Base-by-base conservation (phyloP, 2,797 vertebrate species). In the Dipus sagitta region DNA sequence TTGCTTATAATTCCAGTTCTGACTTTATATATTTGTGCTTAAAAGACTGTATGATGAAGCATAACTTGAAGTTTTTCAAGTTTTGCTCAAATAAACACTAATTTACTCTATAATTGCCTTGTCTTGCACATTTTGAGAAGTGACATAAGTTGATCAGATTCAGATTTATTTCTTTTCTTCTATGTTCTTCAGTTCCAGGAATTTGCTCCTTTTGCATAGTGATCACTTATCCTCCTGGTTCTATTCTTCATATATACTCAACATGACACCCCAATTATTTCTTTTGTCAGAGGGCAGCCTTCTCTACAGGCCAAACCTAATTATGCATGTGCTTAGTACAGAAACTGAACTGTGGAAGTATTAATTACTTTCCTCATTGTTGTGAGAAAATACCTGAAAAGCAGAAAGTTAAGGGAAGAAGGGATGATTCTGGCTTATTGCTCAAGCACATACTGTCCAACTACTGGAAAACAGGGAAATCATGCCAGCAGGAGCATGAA, bases 251-350 rank as follows among this genome's bases (percentile, higher is more conserved):
- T 78, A 75, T 67, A 81, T 1, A 84, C 21, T 84, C 83, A 21
- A 60, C 42, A 54, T 23, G 81, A 34, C 1, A 3, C 10, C 86
- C 81, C 26, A 93, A n/a, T 62, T 75, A 84, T 28, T 75, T 85
- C 34, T 67, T 94, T 7, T 92, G 78, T 60, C 42, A 54, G 26
- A 23, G n/a, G 20, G 60, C 86, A 20, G 91, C 91, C 47, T 67
- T 77, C 23, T 86, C 60, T 68, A 98, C 84, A 6, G 98, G 98
- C 38, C 96, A 98, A 97, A 99, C 95, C 58, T 96, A 98, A 97
- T 99, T 98, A 62, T 97, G 96, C 0, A 88, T 97, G 96, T 98
- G 98, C 15, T 95, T 86, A 4, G 98, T 97, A 0, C 99, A 98
- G 94, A 98, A 98, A 52, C 98, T 98, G 0, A 58, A 15, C 15